These are phyloP conservation scores for Bombycilla garrulus DNA, from an alignment of 2,113 vertebrate species.

Conservation along the genomic window DNA sequence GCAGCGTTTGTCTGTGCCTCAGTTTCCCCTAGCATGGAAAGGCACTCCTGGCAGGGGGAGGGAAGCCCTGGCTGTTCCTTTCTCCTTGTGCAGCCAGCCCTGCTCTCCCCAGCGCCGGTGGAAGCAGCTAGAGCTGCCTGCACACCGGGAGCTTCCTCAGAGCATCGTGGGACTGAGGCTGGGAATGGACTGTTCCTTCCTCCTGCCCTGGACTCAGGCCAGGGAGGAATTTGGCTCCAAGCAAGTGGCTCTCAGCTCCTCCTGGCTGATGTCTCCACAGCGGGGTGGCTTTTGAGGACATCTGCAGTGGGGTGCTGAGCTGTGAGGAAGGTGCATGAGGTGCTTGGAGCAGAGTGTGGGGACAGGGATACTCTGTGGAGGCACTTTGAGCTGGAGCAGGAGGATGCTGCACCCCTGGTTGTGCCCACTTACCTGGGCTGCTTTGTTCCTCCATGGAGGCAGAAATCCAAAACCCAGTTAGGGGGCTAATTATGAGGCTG, in stretches of 20 bases:
- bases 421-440: neutral
- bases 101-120: rapidly evolving
- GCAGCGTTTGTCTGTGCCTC: neutral
- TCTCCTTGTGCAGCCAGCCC: neutral
- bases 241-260: neutral
- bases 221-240: neutral
- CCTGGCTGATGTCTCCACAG: neutral
- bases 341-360: neutral
- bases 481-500: neutral
- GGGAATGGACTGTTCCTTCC: neutral
- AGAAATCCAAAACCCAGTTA: neutral
- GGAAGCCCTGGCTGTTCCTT: neutral
- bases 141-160: rapidly evolving
- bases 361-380: neutral
- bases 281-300: neutral
- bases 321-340: neutral
- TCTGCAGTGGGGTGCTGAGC: neutral
- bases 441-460: neutral
- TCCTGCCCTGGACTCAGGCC: neutral
- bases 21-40: neutral
- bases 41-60: neutral
- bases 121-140: neutral
- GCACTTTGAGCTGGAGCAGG: neutral
- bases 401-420: neutral
- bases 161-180: neutral